These are phyloP conservation scores for Congeria kusceri DNA, from an alignment of 2,888 invertebrate genomes.

Conservation along the genomic window DNA sequence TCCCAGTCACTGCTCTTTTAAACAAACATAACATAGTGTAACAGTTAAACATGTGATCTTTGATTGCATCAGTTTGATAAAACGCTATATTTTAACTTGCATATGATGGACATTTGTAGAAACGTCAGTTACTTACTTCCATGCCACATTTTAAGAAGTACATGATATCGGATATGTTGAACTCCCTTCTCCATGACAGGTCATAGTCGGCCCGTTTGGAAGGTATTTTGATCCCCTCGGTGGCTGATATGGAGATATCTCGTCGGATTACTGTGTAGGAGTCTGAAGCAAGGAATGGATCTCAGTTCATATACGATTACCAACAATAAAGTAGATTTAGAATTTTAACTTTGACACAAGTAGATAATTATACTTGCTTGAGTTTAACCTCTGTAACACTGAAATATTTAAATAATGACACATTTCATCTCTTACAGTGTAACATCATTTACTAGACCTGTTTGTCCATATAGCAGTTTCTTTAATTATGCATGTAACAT, in stretches of 20 bases:
- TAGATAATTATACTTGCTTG: too few species aligned
- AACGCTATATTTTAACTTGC: not conserved
- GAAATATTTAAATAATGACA: not conserved
- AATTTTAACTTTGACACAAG: too few species aligned
- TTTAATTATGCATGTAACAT: too few species aligned
- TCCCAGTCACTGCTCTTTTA: too few species aligned
- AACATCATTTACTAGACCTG: not conserved
- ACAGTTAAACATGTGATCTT: too few species aligned
- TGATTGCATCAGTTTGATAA: too few species aligned
- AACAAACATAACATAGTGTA: too few species aligned
- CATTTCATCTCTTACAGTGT: not conserved
- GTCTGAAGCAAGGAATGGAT: conserved; percentile 28
- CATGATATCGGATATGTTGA: conserved; percentile 93
- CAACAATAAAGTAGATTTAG: too few species aligned
- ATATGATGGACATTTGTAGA: not conserved
- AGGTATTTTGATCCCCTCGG: conserved; percentile 72
- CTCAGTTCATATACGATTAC: not conserved
- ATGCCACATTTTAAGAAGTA: conserved; percentile 96
- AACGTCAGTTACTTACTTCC: conserved; percentile 87
- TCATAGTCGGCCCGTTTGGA: conserved; percentile 61
- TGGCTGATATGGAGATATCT: conserved; percentile 76
- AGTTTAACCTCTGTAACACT: too few species aligned
- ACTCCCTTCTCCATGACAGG: conserved; percentile 88
- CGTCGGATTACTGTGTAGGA: conserved; percentile 70
- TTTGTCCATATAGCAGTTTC: not conserved